Evolutionary conservation across 2,797 vertebrate species (phyloP).

Genomic region (Setipinna tenuifilis): DNA sequence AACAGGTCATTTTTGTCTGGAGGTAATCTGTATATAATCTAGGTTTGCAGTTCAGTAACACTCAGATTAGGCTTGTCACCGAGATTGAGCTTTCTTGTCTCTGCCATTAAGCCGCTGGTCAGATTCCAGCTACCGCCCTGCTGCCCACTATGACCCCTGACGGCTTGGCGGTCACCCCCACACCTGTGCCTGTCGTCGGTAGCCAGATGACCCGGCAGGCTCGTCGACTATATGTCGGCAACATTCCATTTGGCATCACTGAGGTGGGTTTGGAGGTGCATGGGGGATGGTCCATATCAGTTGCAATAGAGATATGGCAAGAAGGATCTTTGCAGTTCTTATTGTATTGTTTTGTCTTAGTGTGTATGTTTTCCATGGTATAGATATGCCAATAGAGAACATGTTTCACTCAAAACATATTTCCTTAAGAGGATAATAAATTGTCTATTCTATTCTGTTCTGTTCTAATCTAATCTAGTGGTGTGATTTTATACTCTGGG

Average conservation of each 20-base stretch:
- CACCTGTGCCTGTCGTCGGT: slow-evolving; percentile 90
- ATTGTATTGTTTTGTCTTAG: too few relatives aligned
- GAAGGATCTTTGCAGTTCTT: too few relatives aligned
- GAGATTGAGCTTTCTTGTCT: slow-evolving; percentile 34
- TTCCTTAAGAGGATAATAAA: too few relatives aligned
- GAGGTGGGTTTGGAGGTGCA: slow-evolving; percentile 72
- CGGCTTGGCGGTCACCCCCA: slow-evolving; percentile 89
- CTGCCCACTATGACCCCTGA: slow-evolving; percentile 92
- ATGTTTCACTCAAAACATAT: too few relatives aligned
- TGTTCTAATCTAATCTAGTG: too few relatives aligned
- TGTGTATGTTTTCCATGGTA: too few relatives aligned
- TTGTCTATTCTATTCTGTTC: too few relatives aligned
- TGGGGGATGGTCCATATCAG: too few relatives aligned
- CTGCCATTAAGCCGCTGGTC: slow-evolving; percentile 81
- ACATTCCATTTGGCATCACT: slow-evolving; percentile 94
- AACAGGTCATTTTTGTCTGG: background rate
- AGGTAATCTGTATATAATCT: background rate
- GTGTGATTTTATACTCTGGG: too few relatives aligned
- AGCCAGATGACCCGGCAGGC: slow-evolving; percentile 96
- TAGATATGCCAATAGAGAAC: too few relatives aligned
- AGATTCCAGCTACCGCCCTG: slow-evolving; percentile 92
- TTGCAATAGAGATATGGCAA: too few relatives aligned
- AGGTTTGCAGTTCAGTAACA: background rate
- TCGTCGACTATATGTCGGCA: slow-evolving; percentile 90
- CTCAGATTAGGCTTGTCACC: background rate